Evolutionary conservation across 2,797 vertebrate genomes (phyloP), one percentile per base, ranked within the genome.

Genomic region (Margarornis squamiger): DNA sequence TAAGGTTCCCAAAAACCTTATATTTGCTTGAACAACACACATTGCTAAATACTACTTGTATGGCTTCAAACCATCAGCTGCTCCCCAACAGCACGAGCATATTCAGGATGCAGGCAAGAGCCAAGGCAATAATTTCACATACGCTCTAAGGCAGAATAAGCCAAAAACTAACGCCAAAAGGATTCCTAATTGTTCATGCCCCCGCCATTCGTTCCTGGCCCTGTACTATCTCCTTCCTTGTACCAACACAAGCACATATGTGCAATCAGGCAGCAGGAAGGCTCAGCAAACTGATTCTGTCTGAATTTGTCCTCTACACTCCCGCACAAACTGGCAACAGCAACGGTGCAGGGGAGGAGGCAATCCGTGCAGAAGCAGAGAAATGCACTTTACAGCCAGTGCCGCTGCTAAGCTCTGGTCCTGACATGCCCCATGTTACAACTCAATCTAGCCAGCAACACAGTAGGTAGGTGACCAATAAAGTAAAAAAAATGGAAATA

Each of bases 341-440:
- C 39, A 22, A 38, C 66, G 8, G 51, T 7, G 2, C 7, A 2
- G 46, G 26, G n/a, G 32, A 46, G 23, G 34, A 57, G n/a, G 75
- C 49, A 82, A 51, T 1, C 24, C 38, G 36, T 0, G 6, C 19
- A 65, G 54, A 29, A 57, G 62, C 71, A 52, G 51, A 34, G 41
- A 71, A 55, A 16, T 3, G 10, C 38, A 46, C 63, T 48, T 67
- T 1, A 52, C 10, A 46, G 51, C 7, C 54, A 29, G 41, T 2
- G 6, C 38, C 46, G 43, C 59, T 58, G 80, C 51, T 68, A 48
- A 78, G 23, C 46, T 26, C 67, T 2, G 72, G 34, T 21, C 32
- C 71, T 43, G 68, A 10, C 1, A 0, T 3, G 0, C 7, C 24
- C 38, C 30, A 2, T 0, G 7, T 14, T 21, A 55, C 38, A 57